Base-by-base conservation (phyloP, 2,113 vertebrate species). In the Calyptomena viridis region DNA sequence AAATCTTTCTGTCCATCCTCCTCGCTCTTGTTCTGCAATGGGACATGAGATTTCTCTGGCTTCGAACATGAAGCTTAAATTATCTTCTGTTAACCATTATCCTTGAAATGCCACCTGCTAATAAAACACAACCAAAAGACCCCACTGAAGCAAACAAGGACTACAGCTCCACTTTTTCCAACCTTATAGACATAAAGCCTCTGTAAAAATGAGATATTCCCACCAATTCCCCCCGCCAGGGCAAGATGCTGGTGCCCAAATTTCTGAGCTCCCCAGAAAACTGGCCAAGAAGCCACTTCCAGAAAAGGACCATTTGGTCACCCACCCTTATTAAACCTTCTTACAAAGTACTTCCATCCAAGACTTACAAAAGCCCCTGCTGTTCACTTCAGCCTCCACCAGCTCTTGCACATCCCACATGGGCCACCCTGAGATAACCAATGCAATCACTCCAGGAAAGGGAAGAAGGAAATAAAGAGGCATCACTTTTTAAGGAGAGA, bases 391-490 rank as follows among this genome's bases (percentile, higher is more conserved):
- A 56, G 46, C 14, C 17, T 72, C 19, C 71, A 31, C 3, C 59
- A 33, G 35, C 58, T 40, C 37, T 46, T 5, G 9, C 7, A 12
- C 3, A 3, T 23, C 67, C n/a, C 39, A 9, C 28, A 5, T 25
- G 14, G 27, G 9, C 11, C 66, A 53, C 12, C 23, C 58, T 44
- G 13, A 7, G 5, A 20, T 0, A 8, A 31, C 13, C 75, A 71
- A 13, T 71, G 33, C 8, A 28, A 20, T 14, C 50, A 1, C 40
- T 9, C 9, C 8, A 14, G 4, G 3, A 23, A 11, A 27, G 1
- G 4, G 8, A 4, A 47, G 7, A 6, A 4, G 2, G 44, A 47
- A 8, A 14, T 4, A 21, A 24, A 3, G 2, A 42, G 6, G 8
- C 30, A 59, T 10, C 1, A 21, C 14, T 39, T 40, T 63, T 67